These are phyloP conservation scores for Benthosema pterotum DNA, from an alignment of 2,797 vertebrate genomes.

Conservation along the genomic window DNA sequence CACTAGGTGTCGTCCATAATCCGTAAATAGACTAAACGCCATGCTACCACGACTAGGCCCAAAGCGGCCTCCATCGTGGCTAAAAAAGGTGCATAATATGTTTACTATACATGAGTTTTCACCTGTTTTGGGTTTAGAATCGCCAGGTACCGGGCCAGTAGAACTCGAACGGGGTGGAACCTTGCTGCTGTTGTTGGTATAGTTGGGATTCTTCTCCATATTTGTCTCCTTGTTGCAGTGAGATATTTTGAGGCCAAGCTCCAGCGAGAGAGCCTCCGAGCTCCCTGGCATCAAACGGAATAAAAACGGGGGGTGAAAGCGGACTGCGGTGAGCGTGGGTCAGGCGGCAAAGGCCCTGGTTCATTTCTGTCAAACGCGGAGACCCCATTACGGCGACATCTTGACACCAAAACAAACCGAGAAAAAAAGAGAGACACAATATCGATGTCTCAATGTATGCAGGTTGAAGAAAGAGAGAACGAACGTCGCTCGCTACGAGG, in stretches of 20 bases:
- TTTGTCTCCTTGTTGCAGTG: slow-evolving; percentile 53
- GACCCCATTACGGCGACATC: slow-evolving; percentile 98
- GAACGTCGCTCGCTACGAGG: slow-evolving; percentile 68
- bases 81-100: neutral
- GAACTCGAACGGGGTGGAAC: slow-evolving; percentile 91
- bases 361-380: slow-evolving; percentile 92
- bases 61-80: slow-evolving; percentile 32
- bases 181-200: slow-evolving; percentile 84
- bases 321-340: slow-evolving; percentile 81
- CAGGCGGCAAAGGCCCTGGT: slow-evolving; percentile 87
- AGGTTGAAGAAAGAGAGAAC: slow-evolving; percentile 51
- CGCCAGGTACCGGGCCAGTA: slow-evolving; percentile 85
- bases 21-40: neutral
- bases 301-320: slow-evolving; percentile 63
- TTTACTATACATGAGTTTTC: neutral
- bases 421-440: slow-evolving; percentile 82
- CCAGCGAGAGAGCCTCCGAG: slow-evolving; percentile 79
- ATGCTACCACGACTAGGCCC: slow-evolving; percentile 63
- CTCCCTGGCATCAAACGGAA: slow-evolving; percentile 77
- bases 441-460: slow-evolving; percentile 76
- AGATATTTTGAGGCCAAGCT: slow-evolving; percentile 82
- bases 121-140: slow-evolving; percentile 97
- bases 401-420: slow-evolving; percentile 76
- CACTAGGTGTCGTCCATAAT: slow-evolving; percentile 38
- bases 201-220: slow-evolving; percentile 86